Base-by-base conservation (phyloP, 2,888 invertebrate species). In the Scaptomyza caliginosa region DNA sequence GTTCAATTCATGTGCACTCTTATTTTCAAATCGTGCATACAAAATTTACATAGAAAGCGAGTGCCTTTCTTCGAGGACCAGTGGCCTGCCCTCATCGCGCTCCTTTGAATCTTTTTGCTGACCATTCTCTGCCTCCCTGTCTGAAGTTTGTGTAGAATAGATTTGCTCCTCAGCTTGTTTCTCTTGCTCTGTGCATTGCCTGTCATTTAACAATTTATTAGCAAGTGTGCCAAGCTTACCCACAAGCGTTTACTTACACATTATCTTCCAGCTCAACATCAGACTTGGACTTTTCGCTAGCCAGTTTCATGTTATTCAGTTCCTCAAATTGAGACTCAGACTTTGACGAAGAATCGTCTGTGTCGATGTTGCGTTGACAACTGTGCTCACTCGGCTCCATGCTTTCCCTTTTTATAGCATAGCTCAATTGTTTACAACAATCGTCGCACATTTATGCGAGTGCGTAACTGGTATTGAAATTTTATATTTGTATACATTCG, bases 21-120 rank as follows among this genome's bases (percentile, higher is more conserved):
- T n/a, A 19, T 17, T 46, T 13, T 10, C 19, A 46, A 46, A n/a
- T 30, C 10, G 13, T 32, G 32, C 30, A 21, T 32, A 6, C 6
- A 34, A 46, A 34, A 50, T 70, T 67, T 78, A 88, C 87, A 88
- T 70, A 2, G 88, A 88, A 24, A 88, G 73, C 2, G 89, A 78
- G 49, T 88, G 87, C 13, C 89, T 65, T 17, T 74, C 78, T 28
- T 88, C 87, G 23, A 88, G 54, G 13, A 80, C 78, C 1, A 83
- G 72, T 1, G 72, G 85, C 34, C 78, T 68, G 0, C 71, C 74
- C 21, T 80, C 81, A 0, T 80, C 81, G 0, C 43, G 65, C 1
- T 67, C 65, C n/a, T 19, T 67, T 1, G 28, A 4, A 2, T 13
- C 23, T 11, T 10, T 28, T 2, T 11, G 11, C 28, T 1, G 1